Evolutionary conservation across 2,113 vertebrate species (phyloP).

Genomic region (Oxyruncus cristatus): DNA sequence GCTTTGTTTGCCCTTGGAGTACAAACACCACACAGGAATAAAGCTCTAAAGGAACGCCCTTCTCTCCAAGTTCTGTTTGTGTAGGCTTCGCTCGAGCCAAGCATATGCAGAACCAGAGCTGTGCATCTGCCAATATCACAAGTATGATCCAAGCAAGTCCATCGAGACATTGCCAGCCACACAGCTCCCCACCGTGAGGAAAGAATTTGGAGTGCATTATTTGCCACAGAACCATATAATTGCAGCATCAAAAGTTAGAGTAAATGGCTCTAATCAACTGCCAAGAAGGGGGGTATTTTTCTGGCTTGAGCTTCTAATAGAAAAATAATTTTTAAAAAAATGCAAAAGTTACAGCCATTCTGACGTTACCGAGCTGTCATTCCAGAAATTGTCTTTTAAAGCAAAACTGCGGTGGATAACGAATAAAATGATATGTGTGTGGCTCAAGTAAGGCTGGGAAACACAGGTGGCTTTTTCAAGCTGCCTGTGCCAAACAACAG

Average conservation of each 20-base stretch:
- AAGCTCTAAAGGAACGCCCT: not conserved
- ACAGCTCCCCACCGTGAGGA: conserved; percentile 41
- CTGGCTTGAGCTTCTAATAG: conserved; percentile 43
- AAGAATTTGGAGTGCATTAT: conserved; percentile 26
- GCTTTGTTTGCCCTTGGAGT: not conserved
- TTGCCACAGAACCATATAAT: conserved; percentile 58
- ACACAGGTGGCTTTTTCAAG: not conserved
- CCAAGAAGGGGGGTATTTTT: conserved; percentile 59
- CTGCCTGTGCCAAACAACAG: not conserved
- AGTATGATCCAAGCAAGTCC: conserved; percentile 23
- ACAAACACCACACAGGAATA: not conserved
- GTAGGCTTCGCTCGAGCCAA: conserved; percentile 28
- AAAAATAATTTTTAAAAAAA: conserved; percentile 29
- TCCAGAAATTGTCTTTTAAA: not conserved
- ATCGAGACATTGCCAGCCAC: not conserved
- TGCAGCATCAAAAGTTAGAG: conserved; percentile 49
- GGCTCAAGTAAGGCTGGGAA: not conserved
- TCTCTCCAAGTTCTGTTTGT: conserved; percentile 29
- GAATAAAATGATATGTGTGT: not conserved
- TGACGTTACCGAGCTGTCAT: not conserved
- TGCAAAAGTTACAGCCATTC: conserved; percentile 7
- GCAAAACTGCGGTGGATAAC: not conserved
- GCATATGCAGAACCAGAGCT: conserved; percentile 54
- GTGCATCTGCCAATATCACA: conserved; percentile 43
- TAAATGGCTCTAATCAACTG: conserved; percentile 52